Conservation (phyloP, 2,888 invertebrate species). For the Habrosyne pyritoides region DNA sequence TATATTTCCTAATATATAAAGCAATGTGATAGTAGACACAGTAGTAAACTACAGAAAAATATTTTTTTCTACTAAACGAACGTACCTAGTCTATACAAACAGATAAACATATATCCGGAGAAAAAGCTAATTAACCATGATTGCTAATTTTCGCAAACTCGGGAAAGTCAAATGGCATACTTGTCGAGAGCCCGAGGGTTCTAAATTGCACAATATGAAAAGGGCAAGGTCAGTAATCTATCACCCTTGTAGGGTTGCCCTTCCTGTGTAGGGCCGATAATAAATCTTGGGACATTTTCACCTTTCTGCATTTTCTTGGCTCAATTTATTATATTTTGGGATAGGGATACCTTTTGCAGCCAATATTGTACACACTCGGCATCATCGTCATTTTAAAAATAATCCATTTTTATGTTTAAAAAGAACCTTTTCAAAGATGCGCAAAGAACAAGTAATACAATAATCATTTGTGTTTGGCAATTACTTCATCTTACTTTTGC, state of each 20-base stretch:
- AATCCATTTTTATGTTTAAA: no score
- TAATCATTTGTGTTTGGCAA: no score
- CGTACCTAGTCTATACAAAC: no score
- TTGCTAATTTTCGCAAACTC: neutral
- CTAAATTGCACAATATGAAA: slow-evolving; percentile 9
- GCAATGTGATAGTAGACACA: no score
- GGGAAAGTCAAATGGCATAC: neutral
- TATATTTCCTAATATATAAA: no score
- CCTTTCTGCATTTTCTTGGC: neutral
- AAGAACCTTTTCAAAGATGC: no score
- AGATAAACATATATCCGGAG: no score
- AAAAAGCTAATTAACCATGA: neutral
- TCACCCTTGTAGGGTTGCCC: slow-evolving; percentile 5
- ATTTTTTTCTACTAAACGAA: no score
- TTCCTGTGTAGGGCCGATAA: neutral
- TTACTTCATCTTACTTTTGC: no score
- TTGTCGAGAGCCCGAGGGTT: slow-evolving; percentile 2
- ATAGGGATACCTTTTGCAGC: neutral
- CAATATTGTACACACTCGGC: neutral
- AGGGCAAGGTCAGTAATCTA: slow-evolving; percentile 7
- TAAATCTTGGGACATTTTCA: slow-evolving; percentile 2
- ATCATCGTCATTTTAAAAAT: neutral
- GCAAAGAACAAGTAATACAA: no score
- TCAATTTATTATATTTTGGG: neutral
- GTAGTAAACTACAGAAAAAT: no score